Percentiles rank a stretch among this genome's conserved stretches.
phyloP scores from a whole-genome alignment of 1,140 invertebrate species.

The Trinorchestia longiramus region DNA sequence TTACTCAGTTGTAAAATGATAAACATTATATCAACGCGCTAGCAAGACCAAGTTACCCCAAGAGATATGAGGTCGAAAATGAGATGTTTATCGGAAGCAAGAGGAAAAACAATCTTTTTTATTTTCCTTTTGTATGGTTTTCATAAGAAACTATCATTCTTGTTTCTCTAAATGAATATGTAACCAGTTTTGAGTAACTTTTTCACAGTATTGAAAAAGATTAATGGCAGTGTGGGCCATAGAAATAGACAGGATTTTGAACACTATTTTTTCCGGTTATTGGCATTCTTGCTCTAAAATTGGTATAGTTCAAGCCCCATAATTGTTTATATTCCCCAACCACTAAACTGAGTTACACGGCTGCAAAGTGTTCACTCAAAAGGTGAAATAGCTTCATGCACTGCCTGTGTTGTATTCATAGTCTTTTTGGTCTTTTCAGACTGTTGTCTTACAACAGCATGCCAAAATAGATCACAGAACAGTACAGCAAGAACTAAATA shows the following conservation, averaged over 20 bases:
- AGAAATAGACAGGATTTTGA: not conserved
- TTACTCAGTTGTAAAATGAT: not conserved
- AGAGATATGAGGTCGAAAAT: not conserved
- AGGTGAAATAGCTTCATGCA: not conserved
- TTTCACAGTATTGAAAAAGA: not conserved
- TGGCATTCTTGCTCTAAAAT: not conserved
- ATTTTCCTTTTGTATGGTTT: not conserved
- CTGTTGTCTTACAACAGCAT: too few species aligned
- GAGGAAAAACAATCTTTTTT: not conserved
- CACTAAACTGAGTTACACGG: not conserved
- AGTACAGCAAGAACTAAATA: too few species aligned
- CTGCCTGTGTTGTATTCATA: too few species aligned
- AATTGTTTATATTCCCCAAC: not conserved
- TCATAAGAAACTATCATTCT: not conserved
- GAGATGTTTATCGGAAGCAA: not conserved
- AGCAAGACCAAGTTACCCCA: not conserved
- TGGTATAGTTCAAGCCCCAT: not conserved
- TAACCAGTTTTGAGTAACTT: not conserved
- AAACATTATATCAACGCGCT: not conserved
- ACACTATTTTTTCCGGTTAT: not conserved
- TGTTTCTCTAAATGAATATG: not conserved
- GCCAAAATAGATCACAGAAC: too few species aligned
- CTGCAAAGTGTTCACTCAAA: not conserved
- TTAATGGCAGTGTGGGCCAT: not conserved
- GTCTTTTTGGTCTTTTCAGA: too few species aligned